These are phyloP conservation scores for Aspiorhynchus laticeps DNA, from an alignment of 2,113 vertebrate species.

Conservation along the genomic window DNA sequence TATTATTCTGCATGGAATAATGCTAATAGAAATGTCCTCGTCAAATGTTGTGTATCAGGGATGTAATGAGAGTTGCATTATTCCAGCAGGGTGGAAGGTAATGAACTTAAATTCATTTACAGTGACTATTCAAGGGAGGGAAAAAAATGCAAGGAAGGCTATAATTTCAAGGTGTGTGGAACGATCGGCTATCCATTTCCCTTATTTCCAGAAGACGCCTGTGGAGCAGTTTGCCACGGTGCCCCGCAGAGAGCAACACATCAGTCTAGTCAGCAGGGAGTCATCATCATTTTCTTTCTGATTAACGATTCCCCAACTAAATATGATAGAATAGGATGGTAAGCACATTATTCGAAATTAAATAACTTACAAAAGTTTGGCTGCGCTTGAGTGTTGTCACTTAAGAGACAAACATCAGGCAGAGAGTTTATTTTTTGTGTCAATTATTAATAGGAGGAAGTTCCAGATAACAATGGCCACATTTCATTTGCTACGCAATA, in stretches of 20 bases:
- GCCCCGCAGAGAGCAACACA: conserved; percentile 46
- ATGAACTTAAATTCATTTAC: conserved; percentile 61
- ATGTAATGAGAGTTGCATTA: conserved; percentile 55
- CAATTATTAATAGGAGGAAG: conserved; percentile 40
- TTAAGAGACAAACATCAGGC: conserved; percentile 32
- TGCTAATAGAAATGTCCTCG: conserved; percentile 53
- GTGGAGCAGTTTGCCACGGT: conserved; percentile 38
- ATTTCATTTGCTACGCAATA: conserved; percentile 41
- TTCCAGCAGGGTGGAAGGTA: conserved; percentile 53
- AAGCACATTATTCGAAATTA: conserved; percentile 51
- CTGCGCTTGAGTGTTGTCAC: conserved; percentile 20
- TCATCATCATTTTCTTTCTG: conserved; percentile 47
- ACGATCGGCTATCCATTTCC: conserved; percentile 54
- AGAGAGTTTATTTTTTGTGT: conserved; percentile 41
- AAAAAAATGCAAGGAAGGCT: conserved; percentile 51
- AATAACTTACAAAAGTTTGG: conserved; percentile 42
- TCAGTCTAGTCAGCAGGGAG: conserved; percentile 41
- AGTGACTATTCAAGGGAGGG: conserved; percentile 46
- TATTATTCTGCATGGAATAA: conserved; percentile 53
- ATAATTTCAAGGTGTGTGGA: conserved; percentile 58
- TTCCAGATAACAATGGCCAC: conserved; percentile 39
- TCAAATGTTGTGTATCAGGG: conserved; percentile 56
- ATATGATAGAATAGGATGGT: conserved; percentile 45
- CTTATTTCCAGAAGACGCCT: conserved; percentile 47
- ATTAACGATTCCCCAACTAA: conserved; percentile 50